Conservation (phyloP, 2,797 vertebrate genomes). For the Bradypus variegatus region DNA sequence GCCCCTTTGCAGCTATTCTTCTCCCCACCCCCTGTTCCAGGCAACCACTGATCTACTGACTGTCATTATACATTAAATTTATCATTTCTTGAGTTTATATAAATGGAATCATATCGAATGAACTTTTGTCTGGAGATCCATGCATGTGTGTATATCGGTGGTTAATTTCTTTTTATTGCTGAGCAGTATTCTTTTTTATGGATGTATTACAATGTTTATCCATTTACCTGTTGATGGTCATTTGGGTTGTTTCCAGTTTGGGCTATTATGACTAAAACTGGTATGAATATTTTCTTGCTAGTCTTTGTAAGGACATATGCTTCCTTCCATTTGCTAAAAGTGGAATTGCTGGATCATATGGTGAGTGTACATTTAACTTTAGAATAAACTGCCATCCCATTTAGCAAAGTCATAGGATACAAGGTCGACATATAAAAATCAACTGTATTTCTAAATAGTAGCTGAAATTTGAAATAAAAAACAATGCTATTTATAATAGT, state of each 20-base stretch:
- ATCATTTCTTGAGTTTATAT: background rate
- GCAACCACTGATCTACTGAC: background rate
- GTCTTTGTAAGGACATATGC: background rate
- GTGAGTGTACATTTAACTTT: slow-evolving; percentile 2
- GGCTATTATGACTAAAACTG: background rate
- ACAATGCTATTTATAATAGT: background rate
- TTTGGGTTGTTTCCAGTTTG: slow-evolving; percentile 22
- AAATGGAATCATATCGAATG: background rate
- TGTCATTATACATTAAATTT: slow-evolving; percentile 1
- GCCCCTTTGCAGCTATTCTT: background rate
- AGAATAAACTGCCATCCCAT: background rate
- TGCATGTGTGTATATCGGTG: background rate
- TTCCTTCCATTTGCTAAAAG: slow-evolving; percentile 41
- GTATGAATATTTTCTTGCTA: slow-evolving; percentile 20
- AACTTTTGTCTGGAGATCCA: background rate
- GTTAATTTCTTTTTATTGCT: slow-evolving; percentile 8
- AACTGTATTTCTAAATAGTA: slow-evolving; percentile 21
- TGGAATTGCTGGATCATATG: slow-evolving; percentile 13
- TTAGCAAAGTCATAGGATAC: slow-evolving; percentile 25
- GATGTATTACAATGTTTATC: background rate
- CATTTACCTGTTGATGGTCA: background rate
- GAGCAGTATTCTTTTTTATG: slow-evolving; percentile 3
- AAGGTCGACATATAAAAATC: slow-evolving; percentile 21
- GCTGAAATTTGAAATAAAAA: background rate
- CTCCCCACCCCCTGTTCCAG: background rate